Evolutionary conservation across 2,888 invertebrate genomes (phyloP).

Genomic region (Eristalis pertinax): DNA sequence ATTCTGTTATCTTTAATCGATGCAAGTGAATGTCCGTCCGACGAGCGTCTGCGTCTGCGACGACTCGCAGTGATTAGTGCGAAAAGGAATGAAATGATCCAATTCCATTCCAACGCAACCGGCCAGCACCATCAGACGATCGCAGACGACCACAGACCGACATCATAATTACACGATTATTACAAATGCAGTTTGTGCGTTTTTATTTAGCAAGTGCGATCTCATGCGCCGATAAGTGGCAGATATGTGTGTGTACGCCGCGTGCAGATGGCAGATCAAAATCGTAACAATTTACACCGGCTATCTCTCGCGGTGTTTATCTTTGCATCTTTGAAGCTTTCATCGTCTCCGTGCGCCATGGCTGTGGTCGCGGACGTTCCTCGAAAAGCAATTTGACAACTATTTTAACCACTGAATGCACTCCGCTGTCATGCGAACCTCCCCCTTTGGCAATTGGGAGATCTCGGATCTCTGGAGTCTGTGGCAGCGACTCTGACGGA

Average conservation of each 20-base stretch:
- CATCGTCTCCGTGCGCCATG: conserved; percentile 25
- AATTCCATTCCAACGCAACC: conserved; percentile 4
- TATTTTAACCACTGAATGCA: not conserved
- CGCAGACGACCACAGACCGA: conserved; percentile 33
- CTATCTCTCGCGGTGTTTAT: conserved; percentile 46
- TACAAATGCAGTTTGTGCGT: conserved; percentile 59
- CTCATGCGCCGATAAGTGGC: conserved; percentile 44
- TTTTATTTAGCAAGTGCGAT: conserved; percentile 63
- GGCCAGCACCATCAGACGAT: not conserved
- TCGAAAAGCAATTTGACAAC: not conserved
- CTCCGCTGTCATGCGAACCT: not conserved
- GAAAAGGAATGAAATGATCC: conserved; percentile 30
- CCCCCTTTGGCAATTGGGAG: conserved; percentile 26
- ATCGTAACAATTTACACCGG: conserved; percentile 60
- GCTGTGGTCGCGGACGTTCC: not conserved
- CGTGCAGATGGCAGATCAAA: conserved; percentile 58
- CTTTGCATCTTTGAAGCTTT: conserved; percentile 46
- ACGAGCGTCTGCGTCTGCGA: conserved; percentile 47
- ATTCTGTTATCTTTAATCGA: conserved; percentile 70
- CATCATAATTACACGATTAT: conserved; percentile 71
- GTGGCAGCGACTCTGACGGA: conserved; percentile 17
- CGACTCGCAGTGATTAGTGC: conserved; percentile 48
- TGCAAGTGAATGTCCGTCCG: conserved; percentile 64
- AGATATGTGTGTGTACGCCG: conserved; percentile 35
- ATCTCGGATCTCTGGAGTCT: not conserved